Evolutionary conservation across 2,797 vertebrate genomes (phyloP).

Genomic region (Tadarida brasiliensis): DNA sequence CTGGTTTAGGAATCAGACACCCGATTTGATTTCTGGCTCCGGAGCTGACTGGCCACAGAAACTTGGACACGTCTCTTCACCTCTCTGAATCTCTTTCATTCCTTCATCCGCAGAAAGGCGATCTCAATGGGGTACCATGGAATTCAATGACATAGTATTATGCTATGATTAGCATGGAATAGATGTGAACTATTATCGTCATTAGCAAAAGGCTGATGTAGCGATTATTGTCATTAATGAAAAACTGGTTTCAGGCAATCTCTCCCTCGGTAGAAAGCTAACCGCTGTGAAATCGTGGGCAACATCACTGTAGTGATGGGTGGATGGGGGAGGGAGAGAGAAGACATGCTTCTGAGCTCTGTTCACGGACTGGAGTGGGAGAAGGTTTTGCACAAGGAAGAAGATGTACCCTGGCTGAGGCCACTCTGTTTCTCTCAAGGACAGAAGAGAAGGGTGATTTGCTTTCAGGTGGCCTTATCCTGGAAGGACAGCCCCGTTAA

Average conservation of each 20-base stretch:
- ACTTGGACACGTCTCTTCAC: background rate
- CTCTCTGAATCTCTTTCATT: background rate
- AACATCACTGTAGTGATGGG: background rate
- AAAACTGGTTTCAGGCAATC: background rate
- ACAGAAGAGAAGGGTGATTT: background rate
- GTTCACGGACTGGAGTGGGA: background rate
- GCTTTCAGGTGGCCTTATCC: background rate
- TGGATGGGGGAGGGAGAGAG: background rate
- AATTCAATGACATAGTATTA: background rate
- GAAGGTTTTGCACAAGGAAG: background rate
- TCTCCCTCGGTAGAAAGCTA: conserved; percentile 40
- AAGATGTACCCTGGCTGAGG: background rate
- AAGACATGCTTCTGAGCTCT: background rate
- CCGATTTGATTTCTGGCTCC: conserved; percentile 22
- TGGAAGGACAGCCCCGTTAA: background rate
- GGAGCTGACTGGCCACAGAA: background rate
- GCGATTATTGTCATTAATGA: background rate
- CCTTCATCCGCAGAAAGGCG: background rate
- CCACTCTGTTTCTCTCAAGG: conserved; percentile 39
- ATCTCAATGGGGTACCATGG: background rate
- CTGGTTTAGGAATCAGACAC: conserved; percentile 19
- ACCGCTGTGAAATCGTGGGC: background rate
- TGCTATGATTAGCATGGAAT: background rate
- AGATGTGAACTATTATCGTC: background rate
- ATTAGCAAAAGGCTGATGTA: background rate